Percentiles rank a stretch among this genome's conserved stretches.
Conservation (phyloP, 2,888 invertebrate species). For the Lasioglossum morio region DNA sequence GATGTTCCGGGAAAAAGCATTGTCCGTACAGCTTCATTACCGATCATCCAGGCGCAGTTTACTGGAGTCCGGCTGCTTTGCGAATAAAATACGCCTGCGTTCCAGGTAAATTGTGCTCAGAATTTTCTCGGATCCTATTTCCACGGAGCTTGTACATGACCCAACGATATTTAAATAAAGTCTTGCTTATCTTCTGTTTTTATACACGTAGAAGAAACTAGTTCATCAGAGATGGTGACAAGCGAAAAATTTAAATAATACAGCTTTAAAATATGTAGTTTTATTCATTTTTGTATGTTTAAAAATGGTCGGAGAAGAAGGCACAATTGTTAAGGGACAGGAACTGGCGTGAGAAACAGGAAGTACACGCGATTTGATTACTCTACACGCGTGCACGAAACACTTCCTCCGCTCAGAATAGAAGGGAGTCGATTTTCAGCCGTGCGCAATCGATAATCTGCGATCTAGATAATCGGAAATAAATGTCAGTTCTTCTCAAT, state of each 20-base stretch:
- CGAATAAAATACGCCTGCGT: slow-evolving; percentile 91
- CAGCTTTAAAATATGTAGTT: neutral
- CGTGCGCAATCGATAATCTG: slow-evolving; percentile 60
- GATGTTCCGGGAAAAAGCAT: slow-evolving; percentile 91
- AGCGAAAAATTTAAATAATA: too few relatives aligned
- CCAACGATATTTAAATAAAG: neutral
- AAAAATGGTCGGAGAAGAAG: neutral
- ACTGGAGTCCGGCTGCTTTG: slow-evolving; percentile 89
- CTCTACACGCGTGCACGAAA: neutral
- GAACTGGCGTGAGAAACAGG: slow-evolving; percentile 17
- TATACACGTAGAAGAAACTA: neutral
- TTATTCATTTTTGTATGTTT: neutral
- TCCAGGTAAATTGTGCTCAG: slow-evolving; percentile 86
- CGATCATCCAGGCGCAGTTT: slow-evolving; percentile 88
- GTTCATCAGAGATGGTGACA: neutral
- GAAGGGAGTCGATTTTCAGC: slow-evolving; percentile 41
- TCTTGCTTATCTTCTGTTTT: neutral
- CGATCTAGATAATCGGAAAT: slow-evolving; percentile 46
- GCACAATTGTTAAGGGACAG: neutral
- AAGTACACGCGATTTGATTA: neutral
- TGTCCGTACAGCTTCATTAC: slow-evolving; percentile 89
- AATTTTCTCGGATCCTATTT: neutral
- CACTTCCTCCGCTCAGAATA: neutral
- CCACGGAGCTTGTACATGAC: neutral
- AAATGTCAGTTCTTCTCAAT: slow-evolving; percentile 1